phyloP scores from a whole-genome alignment of 1,140 invertebrate genomes.

The Drosophila subpulchrella region DNA sequence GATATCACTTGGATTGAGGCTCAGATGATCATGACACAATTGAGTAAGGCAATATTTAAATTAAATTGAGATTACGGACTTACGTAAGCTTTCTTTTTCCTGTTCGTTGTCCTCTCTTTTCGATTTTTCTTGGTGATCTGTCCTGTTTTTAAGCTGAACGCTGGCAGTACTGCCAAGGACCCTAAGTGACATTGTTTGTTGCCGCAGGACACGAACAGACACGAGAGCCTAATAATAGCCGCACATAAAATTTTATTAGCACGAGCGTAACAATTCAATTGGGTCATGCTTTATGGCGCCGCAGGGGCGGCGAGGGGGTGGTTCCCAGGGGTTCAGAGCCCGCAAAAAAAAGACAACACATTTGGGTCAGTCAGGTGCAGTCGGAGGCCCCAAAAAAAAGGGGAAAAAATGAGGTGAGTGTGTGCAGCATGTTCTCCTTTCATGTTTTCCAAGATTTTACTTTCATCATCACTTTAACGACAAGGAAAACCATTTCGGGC shows the following conservation, averaged over 20 bases:
- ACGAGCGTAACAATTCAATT: conserved; percentile 77
- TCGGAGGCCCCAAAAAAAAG: conserved; percentile 2
- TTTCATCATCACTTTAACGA: conserved; percentile 6
- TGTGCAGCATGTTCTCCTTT: conserved; percentile 3
- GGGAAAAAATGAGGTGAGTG: not conserved
- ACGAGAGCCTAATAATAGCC: conserved; percentile 74
- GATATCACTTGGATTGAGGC: too few species aligned
- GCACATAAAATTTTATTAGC: conserved; percentile 82
- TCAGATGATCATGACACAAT: too few species aligned
- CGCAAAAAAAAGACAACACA: conserved; percentile 38
- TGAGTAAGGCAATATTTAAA: too few species aligned
- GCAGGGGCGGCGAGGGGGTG: conserved; percentile 16
- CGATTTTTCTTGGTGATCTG: too few species aligned
- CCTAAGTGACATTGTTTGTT: conserved; percentile 50
- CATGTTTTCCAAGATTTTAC: conserved; percentile 8
- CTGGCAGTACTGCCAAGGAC: not conserved
- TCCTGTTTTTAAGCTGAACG: too few species aligned
- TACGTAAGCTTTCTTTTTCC: too few species aligned
- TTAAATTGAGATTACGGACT: too few species aligned
- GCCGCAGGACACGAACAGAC: conserved; percentile 27
- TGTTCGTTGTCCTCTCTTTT: too few species aligned
- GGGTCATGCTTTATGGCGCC: conserved; percentile 76
- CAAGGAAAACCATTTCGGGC: not conserved
- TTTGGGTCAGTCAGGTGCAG: conserved; percentile 65
- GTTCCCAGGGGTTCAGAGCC: conserved; percentile 2